A percentile compares a stretch with the other conserved stretches of the same genome.
phyloP scores from a whole-genome alignment of 2,797 vertebrate species.

The Apodemus agrarius region DNA sequence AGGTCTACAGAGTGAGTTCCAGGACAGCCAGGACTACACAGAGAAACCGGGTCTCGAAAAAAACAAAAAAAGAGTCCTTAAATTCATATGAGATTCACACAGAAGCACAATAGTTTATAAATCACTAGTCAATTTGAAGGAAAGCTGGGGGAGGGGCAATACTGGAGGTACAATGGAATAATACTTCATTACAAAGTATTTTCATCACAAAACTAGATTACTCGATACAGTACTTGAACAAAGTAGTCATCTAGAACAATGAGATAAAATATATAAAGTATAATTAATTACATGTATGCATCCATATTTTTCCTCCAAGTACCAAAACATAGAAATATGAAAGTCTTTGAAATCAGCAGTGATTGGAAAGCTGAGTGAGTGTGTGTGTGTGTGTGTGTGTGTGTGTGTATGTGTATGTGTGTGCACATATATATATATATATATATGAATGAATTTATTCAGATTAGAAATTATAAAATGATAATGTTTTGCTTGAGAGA shows the following conservation, averaged over 20 bases:
- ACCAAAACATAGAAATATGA: background rate
- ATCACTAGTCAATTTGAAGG: background rate
- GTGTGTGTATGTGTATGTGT: too few species aligned
- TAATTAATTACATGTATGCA: background rate
- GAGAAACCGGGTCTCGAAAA: too few species aligned
- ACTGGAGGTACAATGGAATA: background rate
- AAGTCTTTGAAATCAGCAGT: background rate
- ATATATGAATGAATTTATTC: background rate
- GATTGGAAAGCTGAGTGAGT: background rate
- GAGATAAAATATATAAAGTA: background rate
- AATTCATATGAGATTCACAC: background rate
- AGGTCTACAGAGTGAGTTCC: too few species aligned
- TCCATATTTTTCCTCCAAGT: background rate
- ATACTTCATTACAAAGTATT: background rate
- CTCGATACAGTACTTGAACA: background rate
- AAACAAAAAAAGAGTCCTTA: background rate
- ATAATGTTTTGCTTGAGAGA: background rate
- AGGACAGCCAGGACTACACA: too few species aligned
- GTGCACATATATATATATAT: too few species aligned
- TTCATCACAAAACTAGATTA: background rate
- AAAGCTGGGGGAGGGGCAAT: background rate
- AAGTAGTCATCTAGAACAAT: background rate
- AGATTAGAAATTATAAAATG: background rate
- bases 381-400: too few species aligned
- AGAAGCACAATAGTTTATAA: background rate